phyloP scores from a whole-genome alignment of 2,888 invertebrate genomes.

The Sabatieria punctata region DNA sequence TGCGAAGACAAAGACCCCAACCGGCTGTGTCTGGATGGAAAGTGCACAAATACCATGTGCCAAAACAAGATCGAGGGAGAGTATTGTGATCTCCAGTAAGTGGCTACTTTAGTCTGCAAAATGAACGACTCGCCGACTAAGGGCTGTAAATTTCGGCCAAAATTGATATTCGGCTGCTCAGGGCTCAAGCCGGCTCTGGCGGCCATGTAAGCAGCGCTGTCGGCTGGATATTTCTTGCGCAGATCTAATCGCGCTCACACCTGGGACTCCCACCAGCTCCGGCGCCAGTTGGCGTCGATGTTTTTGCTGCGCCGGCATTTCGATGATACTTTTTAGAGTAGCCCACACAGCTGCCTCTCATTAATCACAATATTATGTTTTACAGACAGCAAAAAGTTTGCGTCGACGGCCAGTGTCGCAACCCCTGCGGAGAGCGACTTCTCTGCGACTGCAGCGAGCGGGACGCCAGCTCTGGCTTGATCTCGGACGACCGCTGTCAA shows the following conservation, averaged over 20 bases:
- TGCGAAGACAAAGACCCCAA: constrained; percentile 29
- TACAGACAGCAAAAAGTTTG: constrained; percentile 28
- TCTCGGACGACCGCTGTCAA: constrained; percentile 28
- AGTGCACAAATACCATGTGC: not conserved
- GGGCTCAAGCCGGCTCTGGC: too few species aligned
- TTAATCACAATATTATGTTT: not conserved
- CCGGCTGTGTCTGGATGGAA: constrained; percentile 19
- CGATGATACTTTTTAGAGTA: too few species aligned
- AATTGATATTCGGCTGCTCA: too few species aligned
- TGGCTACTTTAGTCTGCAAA: too few species aligned
- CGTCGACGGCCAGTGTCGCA: constrained; percentile 28
- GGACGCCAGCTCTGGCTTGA: constrained; percentile 14
- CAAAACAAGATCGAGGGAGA: constrained; percentile 21
- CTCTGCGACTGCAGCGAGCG: constrained; percentile 26
- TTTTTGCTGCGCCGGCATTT: too few species aligned
- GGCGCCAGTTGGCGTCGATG: too few species aligned
- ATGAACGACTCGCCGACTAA: too few species aligned
- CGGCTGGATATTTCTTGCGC: too few species aligned
- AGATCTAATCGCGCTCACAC: too few species aligned
- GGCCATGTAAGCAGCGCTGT: too few species aligned
- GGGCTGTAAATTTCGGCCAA: too few species aligned
- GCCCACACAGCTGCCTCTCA: not conserved
- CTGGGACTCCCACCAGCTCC: too few species aligned
- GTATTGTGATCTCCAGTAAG: constrained; percentile 26
- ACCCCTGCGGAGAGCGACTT: constrained; percentile 21